Percentiles rank a stretch among this genome's conserved stretches.
phyloP scores from a whole-genome alignment of 1,140 invertebrate species.

The Eurosta solidaginis region DNA sequence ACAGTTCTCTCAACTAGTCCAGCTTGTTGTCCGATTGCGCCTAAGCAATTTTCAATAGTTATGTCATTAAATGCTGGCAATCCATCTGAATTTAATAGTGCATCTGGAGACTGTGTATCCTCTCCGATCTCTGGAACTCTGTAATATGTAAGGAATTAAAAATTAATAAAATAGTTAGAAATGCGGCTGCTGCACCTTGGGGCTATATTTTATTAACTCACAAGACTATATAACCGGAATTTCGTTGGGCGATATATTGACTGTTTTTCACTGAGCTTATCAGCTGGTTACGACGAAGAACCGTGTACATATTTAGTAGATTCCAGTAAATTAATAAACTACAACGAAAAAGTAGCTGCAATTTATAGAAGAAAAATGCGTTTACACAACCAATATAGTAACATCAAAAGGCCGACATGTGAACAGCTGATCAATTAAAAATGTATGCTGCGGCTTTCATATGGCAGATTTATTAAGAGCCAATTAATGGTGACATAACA shows the following conservation, averaged over 20 bases:
- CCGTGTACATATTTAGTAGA: constrained; percentile 44
- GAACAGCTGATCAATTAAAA: no score
- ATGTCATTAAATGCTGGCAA: constrained; percentile 80
- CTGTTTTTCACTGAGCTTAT: constrained; percentile 37
- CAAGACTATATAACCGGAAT: constrained; percentile 55
- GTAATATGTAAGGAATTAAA: neutral
- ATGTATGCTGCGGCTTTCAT: no score
- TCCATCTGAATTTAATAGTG: constrained; percentile 72
- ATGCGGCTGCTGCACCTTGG: neutral
- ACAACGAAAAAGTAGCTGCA: constrained; percentile 33
- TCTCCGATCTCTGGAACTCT: constrained; percentile 90
- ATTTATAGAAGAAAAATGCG: constrained; percentile 36
- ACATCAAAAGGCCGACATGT: neutral
- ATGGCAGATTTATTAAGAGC: no score
- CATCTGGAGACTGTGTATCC: constrained; percentile 74
- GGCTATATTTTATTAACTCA: constrained; percentile 40
- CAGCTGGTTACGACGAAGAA: constrained; percentile 41
- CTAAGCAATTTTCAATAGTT: constrained; percentile 80
- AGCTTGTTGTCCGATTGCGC: constrained; percentile 79
- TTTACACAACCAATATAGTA: constrained; percentile 43
- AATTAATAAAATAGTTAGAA: neutral
- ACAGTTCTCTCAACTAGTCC: constrained; percentile 82
- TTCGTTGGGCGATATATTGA: constrained; percentile 42
- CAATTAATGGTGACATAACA: no score
- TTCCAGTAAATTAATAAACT: neutral